phyloP scores from a whole-genome alignment of 2,888 invertebrate species.

The Drosophila gaucha region DNA sequence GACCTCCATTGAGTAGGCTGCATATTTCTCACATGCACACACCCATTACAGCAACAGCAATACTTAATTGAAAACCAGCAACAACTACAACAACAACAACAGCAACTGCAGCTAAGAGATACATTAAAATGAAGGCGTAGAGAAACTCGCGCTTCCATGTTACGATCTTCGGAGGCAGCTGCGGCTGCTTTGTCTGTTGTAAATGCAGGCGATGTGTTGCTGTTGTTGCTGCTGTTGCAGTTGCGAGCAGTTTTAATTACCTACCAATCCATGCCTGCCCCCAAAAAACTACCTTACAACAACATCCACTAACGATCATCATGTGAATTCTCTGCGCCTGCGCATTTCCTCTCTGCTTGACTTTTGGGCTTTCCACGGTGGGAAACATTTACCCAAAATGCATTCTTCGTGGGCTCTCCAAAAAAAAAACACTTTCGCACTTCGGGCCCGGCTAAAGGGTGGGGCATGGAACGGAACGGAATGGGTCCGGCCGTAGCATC shows the following conservation, averaged over 20 bases:
- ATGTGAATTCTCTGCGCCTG: constrained; percentile 73
- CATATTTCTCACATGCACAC: constrained; percentile 66
- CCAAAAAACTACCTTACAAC: constrained; percentile 42
- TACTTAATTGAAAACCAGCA: constrained; percentile 72
- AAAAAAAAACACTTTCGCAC: constrained; percentile 50
- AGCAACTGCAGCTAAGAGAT: constrained; percentile 54
- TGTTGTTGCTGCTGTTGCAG: constrained; percentile 40
- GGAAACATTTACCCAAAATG: constrained; percentile 49
- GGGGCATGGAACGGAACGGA: constrained; percentile 8
- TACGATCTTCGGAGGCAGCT: constrained; percentile 40
- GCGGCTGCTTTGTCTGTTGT: constrained; percentile 49
- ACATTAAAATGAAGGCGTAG: constrained; percentile 75
- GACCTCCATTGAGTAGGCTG: constrained; percentile 73
- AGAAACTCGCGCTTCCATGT: constrained; percentile 72
- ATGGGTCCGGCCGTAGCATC: constrained; percentile 34
- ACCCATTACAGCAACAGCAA: constrained; percentile 22
- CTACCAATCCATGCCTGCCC: constrained; percentile 63
- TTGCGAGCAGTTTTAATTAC: constrained; percentile 71
- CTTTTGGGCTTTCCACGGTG: constrained; percentile 32
- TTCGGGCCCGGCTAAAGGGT: constrained; percentile 6
- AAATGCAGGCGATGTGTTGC: constrained; percentile 49
- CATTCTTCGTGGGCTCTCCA: constrained; percentile 42
- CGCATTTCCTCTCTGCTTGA: constrained; percentile 60
- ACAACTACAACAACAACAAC: constrained; percentile 15
- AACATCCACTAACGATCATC: constrained; percentile 69